A percentile compares a stretch with the other conserved stretches of the same genome.
These are phyloP conservation scores for Nephrocerus scutellatus DNA, from an alignment of 2,888 invertebrate genomes.

Conservation along the genomic window DNA sequence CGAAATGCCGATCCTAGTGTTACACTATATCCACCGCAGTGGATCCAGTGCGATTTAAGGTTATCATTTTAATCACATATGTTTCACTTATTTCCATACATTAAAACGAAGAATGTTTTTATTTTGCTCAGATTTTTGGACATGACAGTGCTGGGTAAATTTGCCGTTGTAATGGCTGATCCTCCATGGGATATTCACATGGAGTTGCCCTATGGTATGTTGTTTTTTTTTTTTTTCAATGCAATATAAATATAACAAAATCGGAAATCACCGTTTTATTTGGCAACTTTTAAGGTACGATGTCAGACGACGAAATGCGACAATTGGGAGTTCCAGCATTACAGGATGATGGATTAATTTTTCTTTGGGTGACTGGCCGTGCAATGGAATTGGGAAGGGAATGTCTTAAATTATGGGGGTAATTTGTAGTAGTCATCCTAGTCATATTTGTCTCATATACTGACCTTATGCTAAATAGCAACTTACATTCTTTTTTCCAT, in stretches of 20 bases:
- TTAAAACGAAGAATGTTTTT: background rate
- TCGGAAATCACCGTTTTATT: background rate
- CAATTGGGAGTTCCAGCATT: constrained; percentile 87
- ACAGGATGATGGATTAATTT: constrained; percentile 93
- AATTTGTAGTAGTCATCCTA: constrained; percentile 5
- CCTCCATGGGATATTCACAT: constrained; percentile 99
- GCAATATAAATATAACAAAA: background rate
- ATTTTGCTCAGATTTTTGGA: constrained; percentile 33
- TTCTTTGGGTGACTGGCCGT: constrained; percentile 96
- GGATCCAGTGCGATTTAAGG: constrained; percentile 95
- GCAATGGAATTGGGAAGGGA: constrained; percentile 81
- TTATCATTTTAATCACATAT: constrained; percentile 43
- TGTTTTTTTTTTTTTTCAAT: background rate
- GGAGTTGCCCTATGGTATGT: constrained; percentile 87
- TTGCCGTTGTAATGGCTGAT: constrained; percentile 98
- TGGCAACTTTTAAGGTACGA: constrained; percentile 53
- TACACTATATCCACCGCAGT: constrained; percentile 82
- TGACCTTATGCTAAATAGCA: too few relatives aligned
- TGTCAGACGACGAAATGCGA: constrained; percentile 98
- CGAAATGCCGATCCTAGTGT: constrained; percentile 47
- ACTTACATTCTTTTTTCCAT: background rate
- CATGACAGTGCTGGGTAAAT: constrained; percentile 66
- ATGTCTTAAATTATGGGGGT: constrained; percentile 90
- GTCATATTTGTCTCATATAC: background rate
- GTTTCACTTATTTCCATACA: background rate